A percentile compares a stretch with the other conserved stretches of the same genome.
phyloP scores from a whole-genome alignment of 2,113 vertebrate species.

The Pituophis catenifer region DNA sequence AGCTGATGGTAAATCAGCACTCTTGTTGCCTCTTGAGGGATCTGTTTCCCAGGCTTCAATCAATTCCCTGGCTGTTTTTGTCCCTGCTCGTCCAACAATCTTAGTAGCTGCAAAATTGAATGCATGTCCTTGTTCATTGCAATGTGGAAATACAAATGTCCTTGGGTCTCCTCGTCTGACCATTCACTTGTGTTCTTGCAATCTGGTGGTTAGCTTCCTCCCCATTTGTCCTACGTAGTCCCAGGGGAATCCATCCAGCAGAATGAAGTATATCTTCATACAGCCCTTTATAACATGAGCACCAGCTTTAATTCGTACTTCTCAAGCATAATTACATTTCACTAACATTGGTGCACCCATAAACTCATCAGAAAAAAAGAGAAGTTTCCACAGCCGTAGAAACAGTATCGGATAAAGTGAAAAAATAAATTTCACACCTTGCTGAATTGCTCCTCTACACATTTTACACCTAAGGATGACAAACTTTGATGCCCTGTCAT shows the following conservation, averaged over 20 bases:
- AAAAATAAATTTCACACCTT: conserved; percentile 28
- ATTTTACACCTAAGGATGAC: conserved; percentile 28
- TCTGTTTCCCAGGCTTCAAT: neutral
- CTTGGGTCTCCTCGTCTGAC: neutral
- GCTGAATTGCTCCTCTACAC: conserved; percentile 34
- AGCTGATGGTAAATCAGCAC: neutral
- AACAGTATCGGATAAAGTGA: conserved; percentile 3
- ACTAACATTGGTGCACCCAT: neutral
- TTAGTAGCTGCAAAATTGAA: neutral
- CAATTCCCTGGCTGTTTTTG: neutral
- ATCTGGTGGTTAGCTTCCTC: neutral
- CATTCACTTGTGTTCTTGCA: neutral
- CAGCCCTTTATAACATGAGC: neutral
- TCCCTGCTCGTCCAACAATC: neutral
- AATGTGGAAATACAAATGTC: neutral
- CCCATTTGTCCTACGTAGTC: neutral
- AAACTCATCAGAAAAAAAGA: conserved; percentile 3
- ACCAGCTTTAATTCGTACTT: neutral
- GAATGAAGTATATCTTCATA: too few species aligned
- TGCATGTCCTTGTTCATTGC: neutral
- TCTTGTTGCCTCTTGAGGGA: neutral
- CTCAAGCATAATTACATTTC: neutral
- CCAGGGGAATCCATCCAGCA: neutral
- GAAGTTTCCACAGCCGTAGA: neutral
- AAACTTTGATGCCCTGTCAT: neutral